Evolutionary conservation across 1,140 invertebrate genomes (phyloP).

Genomic region (Drosophila rufa): DNA sequence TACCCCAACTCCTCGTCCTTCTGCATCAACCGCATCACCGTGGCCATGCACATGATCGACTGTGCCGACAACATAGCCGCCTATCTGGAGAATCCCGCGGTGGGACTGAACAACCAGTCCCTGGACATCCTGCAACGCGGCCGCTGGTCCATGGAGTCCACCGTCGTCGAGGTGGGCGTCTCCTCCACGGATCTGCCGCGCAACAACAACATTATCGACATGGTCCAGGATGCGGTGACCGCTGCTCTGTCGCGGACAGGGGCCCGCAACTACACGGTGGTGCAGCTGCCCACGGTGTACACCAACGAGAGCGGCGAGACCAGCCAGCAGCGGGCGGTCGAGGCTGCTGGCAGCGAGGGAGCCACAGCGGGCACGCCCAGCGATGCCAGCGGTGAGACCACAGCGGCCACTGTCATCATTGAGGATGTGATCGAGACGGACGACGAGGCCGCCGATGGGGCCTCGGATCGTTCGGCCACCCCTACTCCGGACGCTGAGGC

Average conservation of each 20-base stretch:
- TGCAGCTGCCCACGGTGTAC: slow-evolving; percentile 76
- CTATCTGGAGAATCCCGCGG: slow-evolving; percentile 80
- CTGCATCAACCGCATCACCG: slow-evolving; percentile 84
- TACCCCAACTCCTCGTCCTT: slow-evolving; percentile 82
- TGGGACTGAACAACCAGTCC: slow-evolving; percentile 79
- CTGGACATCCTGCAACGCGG: slow-evolving; percentile 82
- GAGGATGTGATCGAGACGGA: slow-evolving; percentile 70
- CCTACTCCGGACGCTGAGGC: slow-evolving; percentile 31
- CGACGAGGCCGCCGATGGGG: slow-evolving; percentile 57
- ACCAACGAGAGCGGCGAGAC: slow-evolving; percentile 56
- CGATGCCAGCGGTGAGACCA: slow-evolving; percentile 59
- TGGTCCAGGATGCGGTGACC: slow-evolving; percentile 81
- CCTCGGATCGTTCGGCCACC: slow-evolving; percentile 35
- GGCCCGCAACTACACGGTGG: slow-evolving; percentile 77
- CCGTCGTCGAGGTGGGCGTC: slow-evolving; percentile 84
- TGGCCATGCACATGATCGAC: slow-evolving; percentile 83
- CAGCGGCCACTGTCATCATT: slow-evolving; percentile 69
- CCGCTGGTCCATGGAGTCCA: slow-evolving; percentile 84
- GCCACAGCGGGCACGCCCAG: slow-evolving; percentile 16
- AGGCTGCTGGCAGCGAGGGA: slow-evolving; percentile 20
- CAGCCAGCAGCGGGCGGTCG: slow-evolving; percentile 21
- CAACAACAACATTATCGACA: slow-evolving; percentile 84
- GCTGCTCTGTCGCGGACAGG: slow-evolving; percentile 77
- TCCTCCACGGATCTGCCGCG: slow-evolving; percentile 79
- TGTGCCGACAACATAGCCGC: slow-evolving; percentile 84